Percentiles rank a stretch among this genome's conserved stretches.
These are phyloP conservation scores for Erebia aethiops DNA, from an alignment of 2,888 invertebrate genomes.

Conservation along the genomic window DNA sequence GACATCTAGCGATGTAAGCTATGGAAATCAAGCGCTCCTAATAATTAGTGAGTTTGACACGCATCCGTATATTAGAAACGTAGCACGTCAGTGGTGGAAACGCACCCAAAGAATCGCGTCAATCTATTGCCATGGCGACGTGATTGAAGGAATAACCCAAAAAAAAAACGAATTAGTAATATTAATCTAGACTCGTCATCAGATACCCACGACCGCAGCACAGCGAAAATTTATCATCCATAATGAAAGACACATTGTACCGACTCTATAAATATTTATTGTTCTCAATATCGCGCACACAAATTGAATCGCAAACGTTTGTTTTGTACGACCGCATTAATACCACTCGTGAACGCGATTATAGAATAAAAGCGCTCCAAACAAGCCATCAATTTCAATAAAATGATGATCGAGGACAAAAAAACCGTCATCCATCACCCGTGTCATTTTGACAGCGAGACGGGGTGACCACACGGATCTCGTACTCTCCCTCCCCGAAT, in stretches of 20 bases:
- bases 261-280: neutral
- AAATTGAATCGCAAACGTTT: constrained; percentile 21
- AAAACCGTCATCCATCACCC: constrained; percentile 63
- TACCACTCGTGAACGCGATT: constrained; percentile 51
- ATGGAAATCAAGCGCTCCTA: no score
- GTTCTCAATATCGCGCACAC: neutral
- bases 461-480: constrained; percentile 46
- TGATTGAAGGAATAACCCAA: no score
- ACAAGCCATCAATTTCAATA: constrained; percentile 72
- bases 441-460: constrained; percentile 56
- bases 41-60: no score
- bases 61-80: no score
- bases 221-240: neutral
- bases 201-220: neutral
- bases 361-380: constrained; percentile 49
- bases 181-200: neutral
- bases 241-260: constrained; percentile 3
- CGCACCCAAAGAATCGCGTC: no score
- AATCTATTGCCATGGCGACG: no score
- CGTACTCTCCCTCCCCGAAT: constrained; percentile 35
- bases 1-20: no score
- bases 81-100: no score
- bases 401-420: constrained; percentile 63
- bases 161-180: no score
- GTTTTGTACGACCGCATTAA: constrained; percentile 43